Base-by-base conservation (phyloP, 1,140 invertebrate species). In the Drosophila ananassae region DNA sequence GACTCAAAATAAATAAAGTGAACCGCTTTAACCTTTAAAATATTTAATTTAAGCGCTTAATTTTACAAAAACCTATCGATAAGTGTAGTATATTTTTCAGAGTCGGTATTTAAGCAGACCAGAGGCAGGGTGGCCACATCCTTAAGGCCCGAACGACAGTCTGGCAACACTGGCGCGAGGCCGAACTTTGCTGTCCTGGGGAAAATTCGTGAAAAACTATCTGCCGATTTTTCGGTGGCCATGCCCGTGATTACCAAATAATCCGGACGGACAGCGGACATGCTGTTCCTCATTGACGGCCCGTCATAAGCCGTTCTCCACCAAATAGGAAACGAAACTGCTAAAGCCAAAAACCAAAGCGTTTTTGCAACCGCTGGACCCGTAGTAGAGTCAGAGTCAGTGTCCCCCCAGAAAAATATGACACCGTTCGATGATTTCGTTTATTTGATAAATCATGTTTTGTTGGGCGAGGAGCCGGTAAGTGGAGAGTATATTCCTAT, bases 391-490 rank as follows among this genome's bases (percentile, higher is more conserved):
- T 50, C 47, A 76, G 24, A 17, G 21, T 60, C 41, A 60, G 44
- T 8, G 41, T 55, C 55, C 21, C 30, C 34, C 34, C 34, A 37
- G 10, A 10, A 51, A 69, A 92, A 79, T 75, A 94, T 94, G 93
- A 94, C 93, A 73, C 94, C 93, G 37, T 92, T 94, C 67, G 94
- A 94, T 90, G 94, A 94, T 84, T 94, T 94, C 78, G 90, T 94
- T 57, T 94, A 94, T 91, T 79, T 94, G 30, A 91, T 94, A 21
- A 94, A 94, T 90, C 93, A 94, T 79, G 93, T 94, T 58, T 79
- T 94, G 37, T 89, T 94, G 37, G 94, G 94, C 46, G 94, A 94
- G 75, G 94, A 94, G 81, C 94, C 94, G 78, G 94, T 94, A 93
- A 93, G 91, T 91, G 39, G 10, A 4, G 4, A 37, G 34, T 10